phyloP scores from a whole-genome alignment of 1,140 invertebrate species.

The Bombus terrestris region DNA sequence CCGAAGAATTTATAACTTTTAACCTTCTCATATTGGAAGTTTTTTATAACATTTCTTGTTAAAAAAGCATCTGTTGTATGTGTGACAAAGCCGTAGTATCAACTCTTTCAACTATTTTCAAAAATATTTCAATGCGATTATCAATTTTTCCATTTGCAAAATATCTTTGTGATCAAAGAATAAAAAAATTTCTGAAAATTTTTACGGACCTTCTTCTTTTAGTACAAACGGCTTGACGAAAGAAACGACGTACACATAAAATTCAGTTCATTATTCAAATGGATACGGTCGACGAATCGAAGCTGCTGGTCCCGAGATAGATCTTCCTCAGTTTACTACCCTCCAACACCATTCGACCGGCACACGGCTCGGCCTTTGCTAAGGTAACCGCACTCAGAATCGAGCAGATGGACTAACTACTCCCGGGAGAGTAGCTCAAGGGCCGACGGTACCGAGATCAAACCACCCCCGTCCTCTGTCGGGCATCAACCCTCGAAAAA shows the following conservation, averaged over 20 bases:
- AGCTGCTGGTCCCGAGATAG: conserved; percentile 34
- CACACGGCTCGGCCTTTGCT: conserved; percentile 24
- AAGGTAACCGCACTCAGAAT: conserved; percentile 57
- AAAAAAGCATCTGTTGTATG: too few species aligned
- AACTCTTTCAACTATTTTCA: too few species aligned
- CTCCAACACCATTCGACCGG: conserved; percentile 39
- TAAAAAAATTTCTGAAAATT: too few species aligned
- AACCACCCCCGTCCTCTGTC: conserved; percentile 72
- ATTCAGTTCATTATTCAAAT: conserved; percentile 46
- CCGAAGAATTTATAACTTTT: too few species aligned
- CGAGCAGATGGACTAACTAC: conserved; percentile 80
- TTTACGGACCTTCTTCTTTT: too few species aligned
- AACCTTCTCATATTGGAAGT: not conserved
- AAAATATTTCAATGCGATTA: too few species aligned
- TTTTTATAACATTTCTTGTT: not conserved
- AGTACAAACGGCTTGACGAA: not conserved
- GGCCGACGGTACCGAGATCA: conserved; percentile 43
- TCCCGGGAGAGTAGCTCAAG: conserved; percentile 71
- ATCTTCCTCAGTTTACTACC: conserved; percentile 44
- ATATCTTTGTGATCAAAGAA: too few species aligned
- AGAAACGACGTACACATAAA: not conserved
- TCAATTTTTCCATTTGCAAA: too few species aligned
- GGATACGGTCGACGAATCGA: conserved; percentile 16
- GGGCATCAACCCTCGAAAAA: conserved; percentile 71
- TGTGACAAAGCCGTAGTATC: too few species aligned